A percentile compares a stretch with the other conserved stretches of the same genome.
Conservation (phyloP, 2,797 vertebrate species). For the Rhynchonycteris naso region DNA sequence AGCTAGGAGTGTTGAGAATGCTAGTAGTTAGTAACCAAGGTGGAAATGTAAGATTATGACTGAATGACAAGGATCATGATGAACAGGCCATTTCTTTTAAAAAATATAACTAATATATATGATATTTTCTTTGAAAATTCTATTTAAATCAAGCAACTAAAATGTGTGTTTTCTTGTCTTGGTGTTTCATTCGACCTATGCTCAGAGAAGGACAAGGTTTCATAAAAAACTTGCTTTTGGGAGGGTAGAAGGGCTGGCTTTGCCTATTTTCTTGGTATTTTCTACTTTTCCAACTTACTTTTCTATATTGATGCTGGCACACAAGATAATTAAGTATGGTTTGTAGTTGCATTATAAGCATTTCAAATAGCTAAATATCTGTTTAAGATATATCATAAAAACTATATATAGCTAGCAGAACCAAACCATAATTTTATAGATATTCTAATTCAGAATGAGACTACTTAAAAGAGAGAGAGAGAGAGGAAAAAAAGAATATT, state of each 20-base stretch:
- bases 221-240: not conserved
- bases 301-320: not conserved
- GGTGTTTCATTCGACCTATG: not conserved
- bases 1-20: not conserved
- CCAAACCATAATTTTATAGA: not conserved
- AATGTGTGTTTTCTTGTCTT: not conserved
- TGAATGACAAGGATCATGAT: not conserved
- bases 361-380: not conserved
- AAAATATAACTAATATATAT: not conserved
- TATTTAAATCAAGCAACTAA: not conserved
- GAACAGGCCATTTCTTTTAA: not conserved
- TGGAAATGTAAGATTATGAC: not conserved
- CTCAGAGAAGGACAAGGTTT: not conserved
- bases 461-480: not conserved
- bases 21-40: not conserved
- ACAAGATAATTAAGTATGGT: not conserved
- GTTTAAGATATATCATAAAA: not conserved
- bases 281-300: not conserved
- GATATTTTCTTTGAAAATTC: slow-evolving; percentile 7
- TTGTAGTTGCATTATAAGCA: not conserved
- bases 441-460: not conserved
- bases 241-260: not conserved
- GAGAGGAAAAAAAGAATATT: not conserved
- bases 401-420: not conserved
- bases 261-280: not conserved